Conservation (phyloP, 2,797 vertebrate genomes). For the Triplophysa bombifrons region DNA sequence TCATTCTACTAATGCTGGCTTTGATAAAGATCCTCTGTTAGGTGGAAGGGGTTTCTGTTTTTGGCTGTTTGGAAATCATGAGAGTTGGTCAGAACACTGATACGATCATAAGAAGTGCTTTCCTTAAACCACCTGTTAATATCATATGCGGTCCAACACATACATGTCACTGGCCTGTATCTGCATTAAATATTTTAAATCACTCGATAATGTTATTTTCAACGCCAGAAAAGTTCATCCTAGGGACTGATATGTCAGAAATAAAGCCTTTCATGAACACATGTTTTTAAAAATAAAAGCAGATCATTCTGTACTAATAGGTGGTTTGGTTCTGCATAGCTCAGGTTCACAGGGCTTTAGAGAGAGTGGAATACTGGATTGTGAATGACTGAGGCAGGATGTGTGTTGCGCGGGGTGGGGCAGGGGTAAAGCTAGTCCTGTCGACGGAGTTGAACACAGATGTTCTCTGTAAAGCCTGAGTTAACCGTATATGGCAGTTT, state of each 20-base stretch:
- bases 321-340: conserved; percentile 51
- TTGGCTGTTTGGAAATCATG: conserved; percentile 4
- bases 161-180: neutral
- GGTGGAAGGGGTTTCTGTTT: conserved; percentile 15
- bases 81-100: neutral
- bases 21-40: conserved; percentile 15
- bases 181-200: conserved; percentile 5
- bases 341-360: conserved; percentile 56
- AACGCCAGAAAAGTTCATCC: conserved; percentile 66
- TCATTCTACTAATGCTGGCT: conserved; percentile 36
- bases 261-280: conserved; percentile 62
- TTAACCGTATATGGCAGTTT: conserved; percentile 61
- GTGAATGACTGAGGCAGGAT: conserved; percentile 14
- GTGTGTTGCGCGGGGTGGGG: conserved; percentile 38
- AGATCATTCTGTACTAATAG: neutral
- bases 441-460: conserved; percentile 53
- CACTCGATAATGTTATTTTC: conserved; percentile 23
- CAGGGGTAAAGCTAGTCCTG: conserved; percentile 63
- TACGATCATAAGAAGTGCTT: neutral
- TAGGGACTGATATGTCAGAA: conserved; percentile 70
- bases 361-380: conserved; percentile 25
- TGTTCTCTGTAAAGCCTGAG: conserved; percentile 59
- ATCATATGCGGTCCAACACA: neutral
- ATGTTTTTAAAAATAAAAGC: neutral
- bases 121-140: neutral